These are phyloP conservation scores for Trichogramma evanescens DNA, from an alignment of 2,888 invertebrate species.

Conservation along the genomic window DNA sequence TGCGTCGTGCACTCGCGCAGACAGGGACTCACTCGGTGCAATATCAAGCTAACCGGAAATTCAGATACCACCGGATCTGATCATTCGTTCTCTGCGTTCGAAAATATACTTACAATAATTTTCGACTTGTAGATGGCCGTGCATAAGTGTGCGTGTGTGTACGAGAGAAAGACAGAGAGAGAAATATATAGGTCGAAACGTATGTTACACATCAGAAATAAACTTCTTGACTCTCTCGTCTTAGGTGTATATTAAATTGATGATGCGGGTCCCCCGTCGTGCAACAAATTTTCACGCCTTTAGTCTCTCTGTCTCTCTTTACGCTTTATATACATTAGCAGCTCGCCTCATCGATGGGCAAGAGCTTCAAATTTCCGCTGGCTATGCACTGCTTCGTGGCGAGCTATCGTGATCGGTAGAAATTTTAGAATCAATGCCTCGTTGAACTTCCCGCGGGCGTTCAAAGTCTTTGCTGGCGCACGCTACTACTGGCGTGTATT, in stretches of 20 bases:
- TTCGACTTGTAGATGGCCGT: neutral
- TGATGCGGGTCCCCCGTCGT: slow-evolving; percentile 3
- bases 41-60: neutral
- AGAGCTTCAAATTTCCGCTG: too few relatives aligned
- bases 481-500: too few relatives aligned
- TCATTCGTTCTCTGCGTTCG: neutral
- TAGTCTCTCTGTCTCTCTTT: too few relatives aligned
- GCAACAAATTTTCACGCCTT: slow-evolving; percentile 1
- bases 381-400: too few relatives aligned
- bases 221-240: slow-evolving; percentile 2
- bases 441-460: too few relatives aligned
- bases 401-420: too few relatives aligned
- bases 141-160: neutral
- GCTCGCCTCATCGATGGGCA: too few relatives aligned
- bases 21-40: too few relatives aligned
- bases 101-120: neutral
- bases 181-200: slow-evolving; percentile 16
- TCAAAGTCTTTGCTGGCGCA: too few relatives aligned
- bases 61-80: neutral
- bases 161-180: neutral
- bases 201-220: slow-evolving; percentile 13
- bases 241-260: slow-evolving; percentile 9
- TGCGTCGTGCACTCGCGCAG: too few relatives aligned
- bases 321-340: too few relatives aligned
- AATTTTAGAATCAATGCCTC: too few relatives aligned